Conservation (phyloP, 2,113 vertebrate species). For the Calidris pygmaea region DNA sequence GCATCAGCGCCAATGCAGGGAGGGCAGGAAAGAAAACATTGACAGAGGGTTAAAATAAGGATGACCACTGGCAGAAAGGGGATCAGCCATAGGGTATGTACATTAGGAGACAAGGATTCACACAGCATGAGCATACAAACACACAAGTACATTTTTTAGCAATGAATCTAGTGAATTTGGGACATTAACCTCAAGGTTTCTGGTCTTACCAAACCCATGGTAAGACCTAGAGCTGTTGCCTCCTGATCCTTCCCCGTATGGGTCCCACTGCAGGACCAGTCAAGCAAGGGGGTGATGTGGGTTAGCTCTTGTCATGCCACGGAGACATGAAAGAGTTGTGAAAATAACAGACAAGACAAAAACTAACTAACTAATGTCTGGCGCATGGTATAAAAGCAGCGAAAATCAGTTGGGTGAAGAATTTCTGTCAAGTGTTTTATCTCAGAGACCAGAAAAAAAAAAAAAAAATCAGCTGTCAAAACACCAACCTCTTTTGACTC, state of each 20-base stretch:
- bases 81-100: fast-evolving
- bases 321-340: background rate
- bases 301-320: background rate
- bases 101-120: background rate
- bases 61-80: background rate
- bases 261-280: background rate
- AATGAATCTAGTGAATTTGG: background rate
- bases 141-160: background rate
- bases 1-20: background rate
- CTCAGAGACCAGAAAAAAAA: background rate
- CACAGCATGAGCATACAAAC: background rate
- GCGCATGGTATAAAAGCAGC: background rate
- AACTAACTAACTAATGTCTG: background rate
- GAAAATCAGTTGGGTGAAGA: background rate
- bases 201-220: background rate
- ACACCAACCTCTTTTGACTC: constrained; percentile 26
- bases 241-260: background rate
- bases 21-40: background rate
- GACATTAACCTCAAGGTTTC: background rate
- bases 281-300: background rate
- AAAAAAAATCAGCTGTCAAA: constrained; percentile 46
- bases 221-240: background rate
- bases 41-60: background rate
- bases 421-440: constrained; percentile 18
- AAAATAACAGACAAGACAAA: background rate